Percentiles rank a stretch among this genome's conserved stretches.
Conservation (phyloP, 2,888 invertebrate species). For the Desoria tigrina region DNA sequence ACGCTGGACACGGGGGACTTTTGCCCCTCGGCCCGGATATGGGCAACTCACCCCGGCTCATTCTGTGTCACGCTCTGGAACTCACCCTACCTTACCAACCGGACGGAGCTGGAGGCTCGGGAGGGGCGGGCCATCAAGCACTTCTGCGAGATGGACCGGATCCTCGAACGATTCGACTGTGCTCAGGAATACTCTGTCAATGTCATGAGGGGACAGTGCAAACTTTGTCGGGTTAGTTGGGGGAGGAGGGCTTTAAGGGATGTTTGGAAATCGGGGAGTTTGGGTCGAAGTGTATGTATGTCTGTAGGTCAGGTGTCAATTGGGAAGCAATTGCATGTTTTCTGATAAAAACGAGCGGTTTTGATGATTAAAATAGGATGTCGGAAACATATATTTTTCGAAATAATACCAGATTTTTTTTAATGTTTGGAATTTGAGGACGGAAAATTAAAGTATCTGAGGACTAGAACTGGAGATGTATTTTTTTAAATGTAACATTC, state of each 20-base stretch:
- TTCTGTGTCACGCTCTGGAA: slow-evolving; percentile 46
- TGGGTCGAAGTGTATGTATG: too few species aligned
- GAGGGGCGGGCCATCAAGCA: slow-evolving; percentile 39
- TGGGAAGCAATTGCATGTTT: too few species aligned
- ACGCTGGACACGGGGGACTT: not conserved
- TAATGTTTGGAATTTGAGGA: too few species aligned
- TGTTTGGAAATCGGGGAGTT: not conserved
- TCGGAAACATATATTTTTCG: too few species aligned
- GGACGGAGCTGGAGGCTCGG: slow-evolving; percentile 35
- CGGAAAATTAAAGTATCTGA: too few species aligned
- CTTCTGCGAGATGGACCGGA: slow-evolving; percentile 50
- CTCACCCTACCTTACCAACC: slow-evolving; percentile 44
- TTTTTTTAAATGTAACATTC: not conserved
- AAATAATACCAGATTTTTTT: too few species aligned
- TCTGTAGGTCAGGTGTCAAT: too few species aligned
- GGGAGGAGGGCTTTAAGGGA: not conserved
- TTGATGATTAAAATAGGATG: too few species aligned
- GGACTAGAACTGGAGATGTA: not conserved
- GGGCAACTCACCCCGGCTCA: slow-evolving; percentile 34
- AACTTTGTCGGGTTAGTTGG: slow-evolving; percentile 47
- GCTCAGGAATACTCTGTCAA: slow-evolving; percentile 51
- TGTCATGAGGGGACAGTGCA: slow-evolving; percentile 42
- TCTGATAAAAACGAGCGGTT: too few species aligned
- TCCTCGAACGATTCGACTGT: slow-evolving; percentile 51
- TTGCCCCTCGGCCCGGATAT: slow-evolving; percentile 39